A percentile compares a stretch with the other conserved stretches of the same genome.
phyloP scores from a whole-genome alignment of 2,113 vertebrate genomes.

The Redunca redunca region DNA sequence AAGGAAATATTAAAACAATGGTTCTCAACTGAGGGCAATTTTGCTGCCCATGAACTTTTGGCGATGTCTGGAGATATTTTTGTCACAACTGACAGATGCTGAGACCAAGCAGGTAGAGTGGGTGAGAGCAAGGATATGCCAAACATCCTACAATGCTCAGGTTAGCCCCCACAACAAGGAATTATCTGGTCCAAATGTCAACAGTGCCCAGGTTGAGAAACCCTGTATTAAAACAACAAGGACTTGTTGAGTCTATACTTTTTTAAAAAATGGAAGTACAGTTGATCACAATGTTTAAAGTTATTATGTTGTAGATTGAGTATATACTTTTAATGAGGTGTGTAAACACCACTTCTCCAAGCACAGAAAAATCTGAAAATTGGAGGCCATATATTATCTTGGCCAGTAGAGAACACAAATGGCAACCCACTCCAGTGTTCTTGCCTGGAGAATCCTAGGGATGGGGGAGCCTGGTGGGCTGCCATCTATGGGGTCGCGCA shows the following conservation, averaged over 20 bases:
- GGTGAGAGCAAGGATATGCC: neutral
- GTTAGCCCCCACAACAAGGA: neutral
- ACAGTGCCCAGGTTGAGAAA: neutral
- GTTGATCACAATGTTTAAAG: neutral
- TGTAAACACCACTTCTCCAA: slow-evolving; percentile 44
- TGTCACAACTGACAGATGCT: neutral
- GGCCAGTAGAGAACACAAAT: slow-evolving; percentile 36
- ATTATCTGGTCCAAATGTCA: neutral
- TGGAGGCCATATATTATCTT: slow-evolving; percentile 67
- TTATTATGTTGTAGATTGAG: neutral
- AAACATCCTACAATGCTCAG: neutral
- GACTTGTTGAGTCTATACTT: neutral
- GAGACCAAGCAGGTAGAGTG: neutral
- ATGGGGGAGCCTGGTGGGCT: too few species aligned
- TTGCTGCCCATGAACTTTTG: neutral
- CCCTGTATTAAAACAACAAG: neutral
- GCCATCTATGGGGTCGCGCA: accelerated
- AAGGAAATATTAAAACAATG: neutral
- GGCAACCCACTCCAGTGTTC: too few species aligned
- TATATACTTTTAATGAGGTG: slow-evolving; percentile 12
- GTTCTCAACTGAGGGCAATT: neutral
- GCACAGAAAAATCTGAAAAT: slow-evolving; percentile 51
- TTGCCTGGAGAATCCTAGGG: too few species aligned
- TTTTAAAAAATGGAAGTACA: neutral
- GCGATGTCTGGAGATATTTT: neutral